phyloP scores from a whole-genome alignment of 2,888 invertebrate genomes.

The Heliconius aoede region DNA sequence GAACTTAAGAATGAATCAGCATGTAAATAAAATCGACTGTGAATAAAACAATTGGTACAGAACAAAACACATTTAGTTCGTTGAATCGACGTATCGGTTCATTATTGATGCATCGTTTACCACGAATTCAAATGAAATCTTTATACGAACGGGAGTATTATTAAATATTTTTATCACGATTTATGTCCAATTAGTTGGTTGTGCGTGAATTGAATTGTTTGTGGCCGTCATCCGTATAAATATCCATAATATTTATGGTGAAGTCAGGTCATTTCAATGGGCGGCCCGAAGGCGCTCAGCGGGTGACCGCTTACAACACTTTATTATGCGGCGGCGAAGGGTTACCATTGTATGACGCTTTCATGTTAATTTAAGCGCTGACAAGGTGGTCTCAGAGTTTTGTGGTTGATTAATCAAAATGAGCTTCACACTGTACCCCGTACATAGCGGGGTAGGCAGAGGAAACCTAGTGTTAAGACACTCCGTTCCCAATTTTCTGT shows the following conservation, averaged over 20 bases:
- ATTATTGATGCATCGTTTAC: constrained; percentile 72
- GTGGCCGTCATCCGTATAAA: constrained; percentile 81
- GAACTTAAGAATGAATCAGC: constrained; percentile 55
- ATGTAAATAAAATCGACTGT: constrained; percentile 53
- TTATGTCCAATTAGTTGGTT: constrained; percentile 81
- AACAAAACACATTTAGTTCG: constrained; percentile 60
- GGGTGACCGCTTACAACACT: constrained; percentile 67
- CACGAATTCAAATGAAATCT: constrained; percentile 76
- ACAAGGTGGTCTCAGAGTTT: constrained; percentile 35
- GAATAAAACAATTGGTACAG: constrained; percentile 53
- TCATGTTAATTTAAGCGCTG: constrained; percentile 60
- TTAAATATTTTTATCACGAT: constrained; percentile 80
- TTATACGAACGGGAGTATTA: constrained; percentile 74
- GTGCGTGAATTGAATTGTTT: constrained; percentile 83
- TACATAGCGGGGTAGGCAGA: no score
- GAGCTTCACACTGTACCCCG: no score
- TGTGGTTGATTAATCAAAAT: not conserved
- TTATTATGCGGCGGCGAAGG: constrained; percentile 78
- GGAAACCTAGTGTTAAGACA: no score
- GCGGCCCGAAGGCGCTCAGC: constrained; percentile 67
- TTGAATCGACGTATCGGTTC: constrained; percentile 68
- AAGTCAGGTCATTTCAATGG: constrained; percentile 76
- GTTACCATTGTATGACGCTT: constrained; percentile 79
- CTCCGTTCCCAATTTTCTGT: no score
- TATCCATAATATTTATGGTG: constrained; percentile 82